These are phyloP conservation scores for Brachyopa scutellaris DNA, from an alignment of 2,888 invertebrate genomes.

Conservation along the genomic window DNA sequence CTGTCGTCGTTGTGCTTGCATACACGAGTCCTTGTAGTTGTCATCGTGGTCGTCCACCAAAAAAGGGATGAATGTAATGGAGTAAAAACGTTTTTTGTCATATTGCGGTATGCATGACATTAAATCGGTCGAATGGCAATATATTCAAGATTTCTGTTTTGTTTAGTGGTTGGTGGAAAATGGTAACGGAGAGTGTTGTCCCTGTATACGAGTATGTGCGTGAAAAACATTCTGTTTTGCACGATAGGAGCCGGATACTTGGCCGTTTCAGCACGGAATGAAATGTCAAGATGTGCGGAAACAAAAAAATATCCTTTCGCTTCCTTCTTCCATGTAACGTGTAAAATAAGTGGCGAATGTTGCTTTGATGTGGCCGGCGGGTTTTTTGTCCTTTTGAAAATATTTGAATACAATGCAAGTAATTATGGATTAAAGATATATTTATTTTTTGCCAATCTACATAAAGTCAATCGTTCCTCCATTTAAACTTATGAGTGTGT, in stretches of 20 bases:
- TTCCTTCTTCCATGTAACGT: slow-evolving; percentile 8
- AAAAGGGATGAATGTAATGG: slow-evolving; percentile 65
- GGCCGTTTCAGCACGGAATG: slow-evolving; percentile 41
- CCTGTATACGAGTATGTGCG: slow-evolving; percentile 6
- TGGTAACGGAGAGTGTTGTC: slow-evolving; percentile 7
- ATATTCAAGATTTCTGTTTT: slow-evolving; percentile 51
- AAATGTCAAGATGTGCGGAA: slow-evolving; percentile 48
- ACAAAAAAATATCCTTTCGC: slow-evolving; percentile 9
- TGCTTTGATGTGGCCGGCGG: slow-evolving; percentile 31
- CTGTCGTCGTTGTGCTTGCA: slow-evolving; percentile 29
- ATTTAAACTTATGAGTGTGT: no score
- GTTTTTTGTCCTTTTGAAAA: neutral
- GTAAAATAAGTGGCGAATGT: slow-evolving; percentile 2
- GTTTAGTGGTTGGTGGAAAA: slow-evolving; percentile 5
- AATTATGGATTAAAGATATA: slow-evolving; percentile 27
- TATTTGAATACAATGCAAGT: slow-evolving; percentile 12
- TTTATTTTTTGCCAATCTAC: no score
- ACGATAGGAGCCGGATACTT: slow-evolving; percentile 51
- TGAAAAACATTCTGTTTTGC: slow-evolving; percentile 52
- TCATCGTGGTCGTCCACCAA: slow-evolving; percentile 32
- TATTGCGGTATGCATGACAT: slow-evolving; percentile 73
- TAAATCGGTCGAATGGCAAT: slow-evolving; percentile 70
- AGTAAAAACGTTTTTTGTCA: slow-evolving; percentile 71
- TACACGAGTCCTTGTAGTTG: slow-evolving; percentile 18
- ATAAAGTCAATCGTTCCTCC: no score